These are phyloP conservation scores for Pocillopora meandrina DNA, from an alignment of 92 coral and sea anemone genomes.

Conservation along the genomic window DNA sequence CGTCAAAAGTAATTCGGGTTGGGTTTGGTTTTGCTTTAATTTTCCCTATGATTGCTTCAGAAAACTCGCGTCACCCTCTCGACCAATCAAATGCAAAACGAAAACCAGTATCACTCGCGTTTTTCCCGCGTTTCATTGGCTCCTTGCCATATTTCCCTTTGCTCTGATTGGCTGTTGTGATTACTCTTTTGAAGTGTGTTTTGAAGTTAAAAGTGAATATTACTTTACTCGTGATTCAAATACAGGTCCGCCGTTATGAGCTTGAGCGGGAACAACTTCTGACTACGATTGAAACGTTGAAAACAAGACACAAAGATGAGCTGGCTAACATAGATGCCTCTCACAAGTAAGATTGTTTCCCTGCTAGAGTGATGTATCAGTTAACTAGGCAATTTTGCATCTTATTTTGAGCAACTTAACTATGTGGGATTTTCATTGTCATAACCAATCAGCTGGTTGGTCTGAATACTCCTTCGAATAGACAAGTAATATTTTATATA, in stretches of 20 bases:
- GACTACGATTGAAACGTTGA: constrained; percentile 68
- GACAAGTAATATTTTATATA: too few species aligned
- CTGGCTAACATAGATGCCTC: constrained; percentile 76
- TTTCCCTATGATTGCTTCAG: background rate
- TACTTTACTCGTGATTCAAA: background rate
- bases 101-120: background rate
- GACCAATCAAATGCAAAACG: background rate
- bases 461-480: too few species aligned
- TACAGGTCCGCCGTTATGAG: constrained; percentile 85
- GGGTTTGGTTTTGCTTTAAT: background rate
- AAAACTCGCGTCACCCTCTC: background rate
- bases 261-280: constrained; percentile 82
- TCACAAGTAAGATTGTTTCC: constrained; percentile 69
- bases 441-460: too few species aligned
- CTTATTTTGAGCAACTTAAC: too few species aligned
- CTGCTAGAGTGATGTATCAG: background rate
- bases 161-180: background rate
- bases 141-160: background rate
- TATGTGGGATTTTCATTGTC: too few species aligned
- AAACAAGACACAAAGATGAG: constrained; percentile 88
- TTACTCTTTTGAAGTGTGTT: background rate
- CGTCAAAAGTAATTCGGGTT: background rate
- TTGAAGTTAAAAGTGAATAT: background rate
- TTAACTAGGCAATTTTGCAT: background rate
- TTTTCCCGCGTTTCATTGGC: background rate